These are phyloP conservation scores for Corvus moneduloides DNA, from an alignment of 2,113 vertebrate species.

Conservation along the genomic window DNA sequence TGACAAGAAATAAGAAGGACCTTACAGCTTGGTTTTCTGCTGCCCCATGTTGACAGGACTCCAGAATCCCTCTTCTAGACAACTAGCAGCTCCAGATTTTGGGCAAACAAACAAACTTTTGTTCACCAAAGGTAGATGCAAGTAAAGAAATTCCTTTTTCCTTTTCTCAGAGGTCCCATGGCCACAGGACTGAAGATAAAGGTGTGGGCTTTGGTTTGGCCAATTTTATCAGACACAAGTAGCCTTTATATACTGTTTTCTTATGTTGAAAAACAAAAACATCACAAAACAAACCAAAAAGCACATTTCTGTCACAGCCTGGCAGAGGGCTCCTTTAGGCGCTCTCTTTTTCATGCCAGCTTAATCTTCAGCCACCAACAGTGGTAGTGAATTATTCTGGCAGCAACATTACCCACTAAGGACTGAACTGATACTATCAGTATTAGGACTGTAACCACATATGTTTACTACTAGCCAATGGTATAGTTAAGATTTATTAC, in stretches of 20 bases:
- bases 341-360: neutral
- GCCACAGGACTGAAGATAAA: neutral
- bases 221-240: neutral
- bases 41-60: neutral
- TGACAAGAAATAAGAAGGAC: neutral
- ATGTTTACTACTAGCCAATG: neutral
- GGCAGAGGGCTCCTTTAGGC: neutral
- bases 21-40: neutral
- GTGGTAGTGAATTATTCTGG: neutral
- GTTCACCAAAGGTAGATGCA: accelerated
- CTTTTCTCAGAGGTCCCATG: neutral
- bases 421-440: neutral
- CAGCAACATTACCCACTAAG: neutral
- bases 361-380: neutral
- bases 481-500: conserved; percentile 23
- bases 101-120: neutral
- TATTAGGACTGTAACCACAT: neutral
- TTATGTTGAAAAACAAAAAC: neutral
- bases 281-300: neutral
- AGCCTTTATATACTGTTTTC: neutral
- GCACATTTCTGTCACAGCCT: neutral
- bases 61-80: neutral
- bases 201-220: neutral
- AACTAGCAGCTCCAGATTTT: neutral
- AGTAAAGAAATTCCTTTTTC: neutral